A percentile compares a stretch with the other conserved stretches of the same genome.
Evolutionary conservation across 2,113 vertebrate genomes (phyloP).

Genomic region (Glaucomys volans): DNA sequence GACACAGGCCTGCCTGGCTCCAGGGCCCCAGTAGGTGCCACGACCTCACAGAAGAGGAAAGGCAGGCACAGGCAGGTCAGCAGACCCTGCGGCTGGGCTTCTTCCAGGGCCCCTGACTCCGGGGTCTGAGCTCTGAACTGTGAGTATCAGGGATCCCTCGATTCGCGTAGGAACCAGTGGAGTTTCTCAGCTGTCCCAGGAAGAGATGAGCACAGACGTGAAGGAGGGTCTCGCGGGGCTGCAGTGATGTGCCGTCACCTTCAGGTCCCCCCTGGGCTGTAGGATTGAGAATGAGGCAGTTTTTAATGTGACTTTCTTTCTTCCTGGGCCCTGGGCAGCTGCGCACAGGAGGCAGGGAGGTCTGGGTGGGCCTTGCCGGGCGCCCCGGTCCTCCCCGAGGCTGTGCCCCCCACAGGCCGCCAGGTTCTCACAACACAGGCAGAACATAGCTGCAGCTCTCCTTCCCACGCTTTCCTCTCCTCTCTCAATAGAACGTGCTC

Average conservation of each 20-base stretch:
- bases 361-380: background rate
- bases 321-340: background rate
- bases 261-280: background rate
- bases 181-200: background rate
- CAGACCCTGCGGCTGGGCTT: too few species aligned
- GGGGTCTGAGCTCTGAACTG: background rate
- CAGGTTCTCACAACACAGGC: background rate
- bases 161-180: background rate
- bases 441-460: background rate
- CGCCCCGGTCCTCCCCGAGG: background rate
- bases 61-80: background rate
- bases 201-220: too few species aligned
- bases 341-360: accelerated
- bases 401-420: too few species aligned
- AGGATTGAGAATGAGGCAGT: background rate
- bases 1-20: accelerated
- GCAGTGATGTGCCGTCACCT: background rate
- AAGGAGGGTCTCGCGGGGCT: background rate
- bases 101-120: background rate
- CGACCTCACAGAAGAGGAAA: background rate
- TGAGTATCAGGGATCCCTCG: accelerated
- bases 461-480: background rate
- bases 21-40: background rate
- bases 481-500: background rate
- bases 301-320: background rate